Base-by-base conservation (phyloP, 2,888 invertebrate species). In the Nudaria mundana region DNA sequence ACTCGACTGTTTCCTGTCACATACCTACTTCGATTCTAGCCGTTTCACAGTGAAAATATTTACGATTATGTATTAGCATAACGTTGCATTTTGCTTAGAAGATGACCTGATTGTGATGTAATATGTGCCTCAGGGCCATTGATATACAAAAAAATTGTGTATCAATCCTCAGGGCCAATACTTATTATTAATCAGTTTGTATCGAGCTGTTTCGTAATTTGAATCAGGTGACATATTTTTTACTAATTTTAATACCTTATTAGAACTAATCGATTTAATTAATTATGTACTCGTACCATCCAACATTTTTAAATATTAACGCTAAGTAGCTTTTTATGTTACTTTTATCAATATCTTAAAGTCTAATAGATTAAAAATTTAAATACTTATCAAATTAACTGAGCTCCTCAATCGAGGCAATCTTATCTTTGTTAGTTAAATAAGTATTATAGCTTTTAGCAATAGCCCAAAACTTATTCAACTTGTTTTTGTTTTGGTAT, bases 1-100 rank as follows among this genome's bases (percentile, higher is more conserved):
- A 78, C 70, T 66, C 52, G 69, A 67, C 71, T 68, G 69, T 78
- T 81, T 81, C 79, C 77, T 76, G 78, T 66, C 76, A 74, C 71
- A 60, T 70, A 77, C 71, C 59, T 70, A 77, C 75, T 75, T 70
- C 63, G 69, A 74, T 65, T 63, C 64, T 50, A 58, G 63, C 49
- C 53, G 61, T 63, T 69, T 64, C 53, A 64, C 50, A 56, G 54
- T 49, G 44, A 58, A 67, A 51, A 61, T 65, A 71, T 76, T 74
- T 74, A 79, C 65, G 69, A 69, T 66, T 63, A 56, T 42, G 50
- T 52, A 71, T 67, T 68, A 66, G 51, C 67, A 66, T 70, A 66
- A 57, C 47, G 47, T 54, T 53, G 55, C 62, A 52, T 33, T 55
- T 24, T 59, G 42, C 30, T 52, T 35, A 37, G 48, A 49, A 22